Percentiles rank a stretch among this genome's conserved stretches.
These are phyloP conservation scores for Odontophorus gujanensis DNA, from an alignment of 2,113 vertebrate genomes.

Conservation along the genomic window DNA sequence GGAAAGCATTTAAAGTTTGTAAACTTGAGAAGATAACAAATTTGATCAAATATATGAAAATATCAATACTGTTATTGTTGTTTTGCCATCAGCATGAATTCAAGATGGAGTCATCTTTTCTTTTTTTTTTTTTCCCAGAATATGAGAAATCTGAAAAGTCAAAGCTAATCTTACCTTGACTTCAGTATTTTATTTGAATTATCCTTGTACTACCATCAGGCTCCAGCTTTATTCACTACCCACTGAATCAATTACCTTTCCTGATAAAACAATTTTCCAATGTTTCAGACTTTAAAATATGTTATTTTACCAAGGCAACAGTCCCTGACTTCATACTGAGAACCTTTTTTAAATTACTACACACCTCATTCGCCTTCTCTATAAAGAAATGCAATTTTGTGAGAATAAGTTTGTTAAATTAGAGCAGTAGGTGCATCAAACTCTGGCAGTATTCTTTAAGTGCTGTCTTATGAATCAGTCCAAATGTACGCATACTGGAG, in stretches of 20 bases:
- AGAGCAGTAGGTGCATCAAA: conserved; percentile 15
- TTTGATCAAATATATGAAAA: conserved; percentile 32
- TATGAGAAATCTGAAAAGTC: neutral
- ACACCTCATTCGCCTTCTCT: neutral
- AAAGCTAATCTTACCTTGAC: neutral
- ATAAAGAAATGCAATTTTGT: conserved; percentile 53
- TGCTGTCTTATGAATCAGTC: conserved; percentile 3
- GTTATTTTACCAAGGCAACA: conserved; percentile 56
- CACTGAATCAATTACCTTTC: conserved; percentile 49
- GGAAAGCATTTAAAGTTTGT: neutral
- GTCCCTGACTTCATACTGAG: conserved; percentile 21
- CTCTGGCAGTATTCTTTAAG: conserved; percentile 11
- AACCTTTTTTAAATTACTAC: conserved; percentile 39
- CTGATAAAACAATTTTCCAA: conserved; percentile 47
- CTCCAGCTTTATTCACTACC: conserved; percentile 9
- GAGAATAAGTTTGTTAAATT: conserved; percentile 57
- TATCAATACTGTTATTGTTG: neutral
- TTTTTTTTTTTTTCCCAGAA: neutral
- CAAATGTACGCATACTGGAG: neutral
- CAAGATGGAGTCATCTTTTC: neutral
- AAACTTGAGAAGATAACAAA: neutral
- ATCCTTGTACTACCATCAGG: neutral
- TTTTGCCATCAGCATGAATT: neutral
- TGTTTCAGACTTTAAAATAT: conserved; percentile 49
- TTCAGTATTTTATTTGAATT: conserved; percentile 40